A percentile compares a stretch with the other conserved stretches of the same genome.
These are phyloP conservation scores for Beroe ovata DNA, from an alignment of 37 sponge, comb jelly and placozoan species.

Conservation along the genomic window DNA sequence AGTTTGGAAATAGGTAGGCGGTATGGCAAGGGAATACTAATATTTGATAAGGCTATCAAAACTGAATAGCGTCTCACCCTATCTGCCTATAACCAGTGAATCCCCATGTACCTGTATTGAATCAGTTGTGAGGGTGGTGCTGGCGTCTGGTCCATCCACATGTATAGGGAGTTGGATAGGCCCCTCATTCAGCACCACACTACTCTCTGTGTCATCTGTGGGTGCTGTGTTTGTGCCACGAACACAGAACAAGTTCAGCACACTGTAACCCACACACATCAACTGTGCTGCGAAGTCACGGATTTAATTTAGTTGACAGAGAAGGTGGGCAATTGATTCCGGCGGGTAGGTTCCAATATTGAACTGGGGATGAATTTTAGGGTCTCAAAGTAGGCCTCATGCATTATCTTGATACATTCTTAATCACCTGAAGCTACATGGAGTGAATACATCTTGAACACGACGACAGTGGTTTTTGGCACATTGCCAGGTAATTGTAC, in stretches of 20 bases:
- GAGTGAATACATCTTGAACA: slow-evolving; percentile 24
- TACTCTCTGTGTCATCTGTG: neutral
- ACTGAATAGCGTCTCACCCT: too few species aligned
- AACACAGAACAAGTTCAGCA: slow-evolving; percentile 23
- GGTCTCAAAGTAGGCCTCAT: too few species aligned
- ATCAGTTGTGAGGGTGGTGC: neutral
- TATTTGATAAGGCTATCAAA: too few species aligned
- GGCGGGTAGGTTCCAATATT: too few species aligned
- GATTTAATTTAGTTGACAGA: too few species aligned
- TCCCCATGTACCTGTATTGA: neutral
- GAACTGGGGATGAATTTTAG: too few species aligned
- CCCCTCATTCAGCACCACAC: slow-evolving; percentile 21
- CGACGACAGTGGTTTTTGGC: slow-evolving; percentile 13
- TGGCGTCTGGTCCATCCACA: slow-evolving; percentile 34
- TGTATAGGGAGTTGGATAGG: slow-evolving; percentile 16
- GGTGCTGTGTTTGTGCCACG: neutral
- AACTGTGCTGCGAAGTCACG: slow-evolving; percentile 41
- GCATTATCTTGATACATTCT: too few species aligned
- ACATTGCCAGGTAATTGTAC: slow-evolving; percentile 25
- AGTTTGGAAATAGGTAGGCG: too few species aligned
- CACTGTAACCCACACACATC: slow-evolving; percentile 9
- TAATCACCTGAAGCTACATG: slow-evolving; percentile 11
- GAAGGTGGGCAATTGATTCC: too few species aligned
- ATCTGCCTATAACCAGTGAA: neutral
- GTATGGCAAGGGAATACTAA: too few species aligned